phyloP scores from a whole-genome alignment of 2,888 invertebrate genomes.

The Mantis religiosa region DNA sequence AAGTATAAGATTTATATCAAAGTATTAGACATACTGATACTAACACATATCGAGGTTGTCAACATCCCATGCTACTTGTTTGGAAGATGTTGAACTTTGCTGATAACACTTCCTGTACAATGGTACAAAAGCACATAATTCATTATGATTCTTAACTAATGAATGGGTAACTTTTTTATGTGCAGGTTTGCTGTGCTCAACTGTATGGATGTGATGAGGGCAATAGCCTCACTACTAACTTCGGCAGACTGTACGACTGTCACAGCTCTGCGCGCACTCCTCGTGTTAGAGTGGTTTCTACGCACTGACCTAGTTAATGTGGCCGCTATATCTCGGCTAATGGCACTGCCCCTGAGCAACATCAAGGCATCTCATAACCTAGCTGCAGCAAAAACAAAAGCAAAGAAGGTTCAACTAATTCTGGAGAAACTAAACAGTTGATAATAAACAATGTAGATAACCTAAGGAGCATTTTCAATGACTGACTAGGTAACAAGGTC shows the following conservation, averaged over 20 bases:
- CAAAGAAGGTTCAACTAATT: conserved; percentile 26
- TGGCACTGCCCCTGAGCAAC: neutral
- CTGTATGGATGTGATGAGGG: conserved; percentile 18
- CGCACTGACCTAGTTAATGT: conserved; percentile 25
- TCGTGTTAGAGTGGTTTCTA: conserved; percentile 31
- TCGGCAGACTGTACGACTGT: neutral
- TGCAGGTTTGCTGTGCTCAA: conserved; percentile 23
- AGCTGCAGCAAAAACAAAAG: conserved; percentile 15
- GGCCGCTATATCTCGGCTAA: neutral
- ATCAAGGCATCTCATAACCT: neutral
- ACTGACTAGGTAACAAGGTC: too few species aligned
- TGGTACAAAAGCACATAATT: too few species aligned
- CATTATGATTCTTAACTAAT: too few species aligned
- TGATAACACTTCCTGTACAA: too few species aligned
- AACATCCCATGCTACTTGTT: too few species aligned
- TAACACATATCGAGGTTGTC: too few species aligned
- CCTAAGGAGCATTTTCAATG: too few species aligned
- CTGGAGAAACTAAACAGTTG: conserved; percentile 7
- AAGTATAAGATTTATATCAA: too few species aligned
- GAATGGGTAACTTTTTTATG: too few species aligned
- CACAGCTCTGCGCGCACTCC: conserved; percentile 16
- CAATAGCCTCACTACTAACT: conserved; percentile 10
- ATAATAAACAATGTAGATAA: too few species aligned
- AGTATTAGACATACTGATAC: too few species aligned
- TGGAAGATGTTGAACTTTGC: too few species aligned